Percentiles rank a stretch among this genome's conserved stretches.
phyloP scores from a whole-genome alignment of 2,113 vertebrate species.

The Oncorhynchus mykiss region DNA sequence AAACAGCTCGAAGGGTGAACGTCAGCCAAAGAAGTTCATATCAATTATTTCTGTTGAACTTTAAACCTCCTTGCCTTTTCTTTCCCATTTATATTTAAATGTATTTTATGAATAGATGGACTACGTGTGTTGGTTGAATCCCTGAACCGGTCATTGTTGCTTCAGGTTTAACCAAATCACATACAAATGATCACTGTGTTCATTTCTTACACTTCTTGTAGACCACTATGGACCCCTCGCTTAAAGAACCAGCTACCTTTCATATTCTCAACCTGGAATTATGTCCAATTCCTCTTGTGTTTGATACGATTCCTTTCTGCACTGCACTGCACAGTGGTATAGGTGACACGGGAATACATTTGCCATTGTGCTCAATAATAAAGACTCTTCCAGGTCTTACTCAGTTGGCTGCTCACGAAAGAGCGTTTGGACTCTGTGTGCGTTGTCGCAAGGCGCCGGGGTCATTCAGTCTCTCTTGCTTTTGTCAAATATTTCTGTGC shows the following conservation, averaged over 20 bases:
- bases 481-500: slow-evolving; percentile 75
- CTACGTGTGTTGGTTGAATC: slow-evolving; percentile 46
- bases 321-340: slow-evolving; percentile 69
- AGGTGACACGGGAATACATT: slow-evolving; percentile 78
- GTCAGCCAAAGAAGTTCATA: slow-evolving; percentile 10
- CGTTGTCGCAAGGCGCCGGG: slow-evolving; percentile 68
- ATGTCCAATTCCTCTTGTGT: slow-evolving; percentile 59
- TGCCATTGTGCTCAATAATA: slow-evolving; percentile 77
- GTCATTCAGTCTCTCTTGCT: slow-evolving; percentile 69
- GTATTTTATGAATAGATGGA: slow-evolving; percentile 23
- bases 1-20: neutral
- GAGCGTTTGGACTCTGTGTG: slow-evolving; percentile 57
- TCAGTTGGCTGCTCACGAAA: slow-evolving; percentile 73
- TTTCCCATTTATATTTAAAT: slow-evolving; percentile 27
- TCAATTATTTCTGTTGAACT: neutral
- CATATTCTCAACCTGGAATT: slow-evolving; percentile 60
- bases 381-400: slow-evolving; percentile 76
- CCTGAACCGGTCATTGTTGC: slow-evolving; percentile 35
- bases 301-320: slow-evolving; percentile 61
- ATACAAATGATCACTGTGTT: slow-evolving; percentile 40
- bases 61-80: slow-evolving; percentile 28
- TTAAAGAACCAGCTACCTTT: slow-evolving; percentile 37
- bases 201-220: slow-evolving; percentile 28
- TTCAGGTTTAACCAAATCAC: slow-evolving; percentile 28
- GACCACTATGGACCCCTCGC: slow-evolving; percentile 18